Conservation (phyloP, 2,113 vertebrate genomes). For the Periophthalmodon schlosseri region DNA sequence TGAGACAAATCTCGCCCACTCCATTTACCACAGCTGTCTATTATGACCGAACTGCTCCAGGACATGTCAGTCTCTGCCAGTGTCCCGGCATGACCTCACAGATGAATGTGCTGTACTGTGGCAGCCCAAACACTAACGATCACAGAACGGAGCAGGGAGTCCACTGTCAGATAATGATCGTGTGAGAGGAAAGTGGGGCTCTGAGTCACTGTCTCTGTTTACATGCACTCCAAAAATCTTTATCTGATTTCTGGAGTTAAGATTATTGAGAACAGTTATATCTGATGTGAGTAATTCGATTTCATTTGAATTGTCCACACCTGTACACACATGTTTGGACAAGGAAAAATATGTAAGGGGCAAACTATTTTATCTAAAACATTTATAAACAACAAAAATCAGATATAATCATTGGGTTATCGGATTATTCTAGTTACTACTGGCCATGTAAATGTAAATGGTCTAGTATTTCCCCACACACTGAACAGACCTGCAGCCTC, state of each 20-base stretch:
- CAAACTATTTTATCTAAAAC: too few relatives aligned
- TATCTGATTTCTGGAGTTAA: too few relatives aligned
- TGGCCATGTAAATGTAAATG: not conserved
- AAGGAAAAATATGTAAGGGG: too few relatives aligned
- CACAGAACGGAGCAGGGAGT: constrained; percentile 21
- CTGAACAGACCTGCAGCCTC: constrained; percentile 79
- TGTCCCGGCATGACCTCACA: constrained; percentile 29
- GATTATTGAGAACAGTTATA: too few relatives aligned
- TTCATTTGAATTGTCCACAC: too few relatives aligned
- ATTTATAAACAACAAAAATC: too few relatives aligned
- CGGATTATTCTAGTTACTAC: too few relatives aligned
- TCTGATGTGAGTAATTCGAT: too few relatives aligned
- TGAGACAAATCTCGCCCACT: not conserved
- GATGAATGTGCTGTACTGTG: constrained; percentile 12
- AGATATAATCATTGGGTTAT: too few relatives aligned
- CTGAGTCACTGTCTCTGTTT: constrained; percentile 39
- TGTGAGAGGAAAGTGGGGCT: constrained; percentile 24
- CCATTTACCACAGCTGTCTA: not conserved
- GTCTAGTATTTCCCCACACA: constrained; percentile 27
- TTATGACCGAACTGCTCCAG: not conserved
- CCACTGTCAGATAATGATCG: constrained; percentile 29
- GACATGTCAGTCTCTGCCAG: not conserved
- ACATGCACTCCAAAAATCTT: too few relatives aligned
- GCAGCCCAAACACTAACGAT: constrained; percentile 21
- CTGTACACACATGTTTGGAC: too few relatives aligned